Evolutionary conservation across 2,113 vertebrate species (phyloP), one percentile per base, ranked within the genome.

Genomic region (Cebus imitator): DNA sequence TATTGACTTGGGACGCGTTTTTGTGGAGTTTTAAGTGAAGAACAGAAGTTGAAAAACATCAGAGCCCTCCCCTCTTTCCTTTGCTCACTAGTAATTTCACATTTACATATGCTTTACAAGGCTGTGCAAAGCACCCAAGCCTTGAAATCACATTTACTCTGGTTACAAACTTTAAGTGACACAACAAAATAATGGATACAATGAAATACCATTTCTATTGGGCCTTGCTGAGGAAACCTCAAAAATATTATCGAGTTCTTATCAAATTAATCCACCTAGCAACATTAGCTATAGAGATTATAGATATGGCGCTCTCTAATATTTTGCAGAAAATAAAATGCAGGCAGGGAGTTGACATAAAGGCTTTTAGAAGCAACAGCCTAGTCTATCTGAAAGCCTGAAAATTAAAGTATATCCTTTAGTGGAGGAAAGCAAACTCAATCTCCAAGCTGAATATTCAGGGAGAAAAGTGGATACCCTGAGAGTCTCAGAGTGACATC

Each of bases 401-500:
- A 68, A 92, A 55, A 86, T 82, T 68, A 64, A 82, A 37, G 3
- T 16, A 57, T 4, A 9, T 64, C 5, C 18, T 76, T 73, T 27
- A 57, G 14, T 35, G 72, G 25, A 78, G 50, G 20, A 23, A 88
- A 87, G 64, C 37, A 84, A 45, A 76, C 16, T 45, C 27, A 50
- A 13, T 57, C 66, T 95, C 80, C 82, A 72, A 88, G 84, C 18
- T n/a, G 92, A 97, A 45, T 90, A 96, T 70, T 90, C 25, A 35
- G 48, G 8, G 11, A 79, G 16, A 83, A 92, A 94, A 81, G 5
- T 90, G 23, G 10, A 48, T 43, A 86, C 16, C 2, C 21, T 76
- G 17, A 78, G 40, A 48, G 17, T 73, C 12, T 89, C 20, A 93
- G 66, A 40, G 6, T 64, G 3, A 8, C 20, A 70, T n/a, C 48